Conservation (phyloP, 1,140 invertebrate genomes). For the Neodiprion virginianus region DNA sequence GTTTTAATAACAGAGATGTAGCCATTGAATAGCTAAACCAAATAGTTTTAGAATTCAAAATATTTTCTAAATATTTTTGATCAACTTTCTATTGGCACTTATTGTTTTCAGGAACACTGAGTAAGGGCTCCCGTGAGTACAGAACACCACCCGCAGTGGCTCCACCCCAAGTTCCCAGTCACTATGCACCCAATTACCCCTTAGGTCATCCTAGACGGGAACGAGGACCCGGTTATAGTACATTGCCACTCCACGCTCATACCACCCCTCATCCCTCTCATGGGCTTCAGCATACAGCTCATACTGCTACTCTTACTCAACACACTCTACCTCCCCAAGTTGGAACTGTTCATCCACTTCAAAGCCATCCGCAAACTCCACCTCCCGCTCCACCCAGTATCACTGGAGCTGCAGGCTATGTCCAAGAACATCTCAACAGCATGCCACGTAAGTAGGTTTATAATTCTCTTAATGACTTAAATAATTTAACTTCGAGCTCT, state of each 20-base stretch:
- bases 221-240: conserved; percentile 85
- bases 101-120: conserved; percentile 65
- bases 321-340: conserved; percentile 66
- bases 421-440: conserved; percentile 69
- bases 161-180: conserved; percentile 92
- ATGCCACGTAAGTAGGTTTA: conserved; percentile 78
- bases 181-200: conserved; percentile 94
- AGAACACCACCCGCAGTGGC: conserved; percentile 93
- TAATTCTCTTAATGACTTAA: conserved; percentile 9
- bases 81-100: not conserved
- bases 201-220: conserved; percentile 78
- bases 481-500: not conserved
- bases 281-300: conserved; percentile 53
- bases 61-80: not conserved
- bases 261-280: conserved; percentile 45
- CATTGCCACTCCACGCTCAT: conserved; percentile 69
- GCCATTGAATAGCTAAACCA: no score
- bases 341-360: conserved; percentile 62
- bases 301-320: conserved; percentile 56
- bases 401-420: conserved; percentile 52
- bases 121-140: conserved; percentile 83
- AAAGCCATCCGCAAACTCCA: conserved; percentile 72
- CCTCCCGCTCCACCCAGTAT: conserved; percentile 65
- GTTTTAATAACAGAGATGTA: not conserved
- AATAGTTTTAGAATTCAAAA: not conserved